These are phyloP conservation scores for Cercopithecus hamlyni DNA, from an alignment of 2,797 vertebrate species.

Conservation along the genomic window DNA sequence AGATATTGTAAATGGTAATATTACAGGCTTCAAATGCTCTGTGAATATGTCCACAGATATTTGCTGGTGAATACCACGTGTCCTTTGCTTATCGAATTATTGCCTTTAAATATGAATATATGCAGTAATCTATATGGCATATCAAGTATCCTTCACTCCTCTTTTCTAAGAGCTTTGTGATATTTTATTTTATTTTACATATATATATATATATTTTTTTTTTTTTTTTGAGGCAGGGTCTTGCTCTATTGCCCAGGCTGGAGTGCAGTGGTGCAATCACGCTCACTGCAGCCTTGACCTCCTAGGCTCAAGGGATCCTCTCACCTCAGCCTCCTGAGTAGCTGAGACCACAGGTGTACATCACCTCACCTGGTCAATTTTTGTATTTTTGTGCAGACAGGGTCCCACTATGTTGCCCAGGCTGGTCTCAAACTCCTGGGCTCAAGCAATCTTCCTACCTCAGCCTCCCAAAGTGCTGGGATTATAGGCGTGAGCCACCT, in stretches of 20 bases:
- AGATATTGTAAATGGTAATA: background rate
- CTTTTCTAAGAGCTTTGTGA: background rate
- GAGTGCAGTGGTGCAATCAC: fast-evolving
- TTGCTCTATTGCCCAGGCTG: background rate
- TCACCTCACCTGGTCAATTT: background rate
- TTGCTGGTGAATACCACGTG: fast-evolving
- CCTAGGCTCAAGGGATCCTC: background rate
- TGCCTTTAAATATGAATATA: background rate
- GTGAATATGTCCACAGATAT: background rate
- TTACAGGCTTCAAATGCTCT: background rate
- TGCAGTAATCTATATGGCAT: fast-evolving
- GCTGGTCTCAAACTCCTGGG: background rate
- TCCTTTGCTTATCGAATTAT: background rate
- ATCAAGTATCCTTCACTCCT: background rate
- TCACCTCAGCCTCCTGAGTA: background rate
- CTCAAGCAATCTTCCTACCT: too few species aligned
- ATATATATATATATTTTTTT: too few species aligned
- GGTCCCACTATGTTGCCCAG: background rate
- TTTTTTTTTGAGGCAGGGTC: background rate
- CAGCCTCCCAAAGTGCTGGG: too few species aligned
- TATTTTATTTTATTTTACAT: too few species aligned
- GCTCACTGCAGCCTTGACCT: background rate
- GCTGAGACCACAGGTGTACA: background rate
- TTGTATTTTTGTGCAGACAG: background rate
- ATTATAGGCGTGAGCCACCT: too few species aligned